Conservation (phyloP, 2,113 vertebrate genomes). For the Amazona guildingii region DNA sequence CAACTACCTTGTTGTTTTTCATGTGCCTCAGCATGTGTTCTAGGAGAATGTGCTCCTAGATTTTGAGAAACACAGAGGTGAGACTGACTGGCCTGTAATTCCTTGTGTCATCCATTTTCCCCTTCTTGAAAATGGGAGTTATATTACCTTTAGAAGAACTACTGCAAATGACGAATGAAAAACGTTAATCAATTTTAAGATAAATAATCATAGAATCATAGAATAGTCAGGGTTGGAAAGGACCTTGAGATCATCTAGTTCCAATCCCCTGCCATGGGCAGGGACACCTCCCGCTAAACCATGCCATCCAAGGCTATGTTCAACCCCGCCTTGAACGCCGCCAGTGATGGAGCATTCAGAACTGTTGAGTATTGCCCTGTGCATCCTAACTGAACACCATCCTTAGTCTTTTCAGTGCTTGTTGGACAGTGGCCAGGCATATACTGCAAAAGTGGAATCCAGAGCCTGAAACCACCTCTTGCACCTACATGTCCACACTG, state of each 20-base stretch:
- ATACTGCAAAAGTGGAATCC: neutral
- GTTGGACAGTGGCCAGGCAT: neutral
- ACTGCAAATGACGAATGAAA: neutral
- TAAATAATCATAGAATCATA: neutral
- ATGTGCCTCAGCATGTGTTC: neutral
- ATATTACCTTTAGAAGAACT: neutral
- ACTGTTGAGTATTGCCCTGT: neutral
- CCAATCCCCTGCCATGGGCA: too few relatives aligned
- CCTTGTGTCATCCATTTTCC: neutral
- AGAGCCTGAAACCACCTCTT: neutral
- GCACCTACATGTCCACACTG: neutral
- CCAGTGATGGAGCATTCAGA: too few relatives aligned
- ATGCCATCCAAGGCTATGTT: too few relatives aligned
- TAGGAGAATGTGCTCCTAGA: neutral
- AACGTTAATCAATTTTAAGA: neutral
- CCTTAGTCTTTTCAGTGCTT: neutral
- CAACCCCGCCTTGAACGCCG: too few relatives aligned
- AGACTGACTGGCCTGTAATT: neutral
- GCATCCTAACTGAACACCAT: neutral
- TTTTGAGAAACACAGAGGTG: accelerated
- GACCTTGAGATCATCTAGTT: too few relatives aligned
- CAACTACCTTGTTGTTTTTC: neutral
- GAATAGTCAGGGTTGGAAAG: too few relatives aligned
- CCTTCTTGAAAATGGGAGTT: neutral
- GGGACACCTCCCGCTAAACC: too few relatives aligned